These are phyloP conservation scores for Linurgus olivaceus DNA, from an alignment of 2,797 vertebrate genomes.

Conservation along the genomic window DNA sequence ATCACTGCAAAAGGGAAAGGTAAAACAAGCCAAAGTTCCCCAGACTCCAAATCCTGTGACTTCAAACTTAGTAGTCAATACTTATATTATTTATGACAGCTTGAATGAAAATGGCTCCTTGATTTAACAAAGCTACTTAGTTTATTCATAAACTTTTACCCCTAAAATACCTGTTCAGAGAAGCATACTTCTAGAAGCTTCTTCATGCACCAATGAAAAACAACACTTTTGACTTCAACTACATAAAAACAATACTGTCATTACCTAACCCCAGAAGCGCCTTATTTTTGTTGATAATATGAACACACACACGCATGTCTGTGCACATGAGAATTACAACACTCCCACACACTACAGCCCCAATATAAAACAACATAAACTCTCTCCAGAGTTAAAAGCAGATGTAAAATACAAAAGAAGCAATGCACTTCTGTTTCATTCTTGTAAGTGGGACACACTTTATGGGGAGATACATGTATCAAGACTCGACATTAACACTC, in stretches of 20 bases:
- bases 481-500: background rate
- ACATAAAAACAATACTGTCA: accelerated
- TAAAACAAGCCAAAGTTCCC: background rate
- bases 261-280: background rate
- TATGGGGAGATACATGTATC: background rate
- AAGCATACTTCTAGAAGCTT: background rate
- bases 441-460: accelerated
- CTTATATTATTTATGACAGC: background rate
- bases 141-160: background rate
- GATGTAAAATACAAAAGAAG: background rate
- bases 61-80: background rate
- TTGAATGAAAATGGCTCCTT: background rate
- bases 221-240: background rate
- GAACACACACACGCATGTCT: accelerated
- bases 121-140: background rate
- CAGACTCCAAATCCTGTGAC: background rate
- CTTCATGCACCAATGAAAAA: background rate
- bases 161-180: background rate
- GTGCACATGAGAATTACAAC: background rate
- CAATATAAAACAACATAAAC: background rate
- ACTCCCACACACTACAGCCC: background rate
- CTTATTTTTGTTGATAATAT: background rate
- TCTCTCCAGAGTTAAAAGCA: background rate
- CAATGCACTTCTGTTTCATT: background rate
- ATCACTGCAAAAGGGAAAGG: accelerated